A percentile compares a stretch with the other conserved stretches of the same genome.
Conservation (phyloP, 2,797 vertebrate genomes). For the Fistularia commersonii region DNA sequence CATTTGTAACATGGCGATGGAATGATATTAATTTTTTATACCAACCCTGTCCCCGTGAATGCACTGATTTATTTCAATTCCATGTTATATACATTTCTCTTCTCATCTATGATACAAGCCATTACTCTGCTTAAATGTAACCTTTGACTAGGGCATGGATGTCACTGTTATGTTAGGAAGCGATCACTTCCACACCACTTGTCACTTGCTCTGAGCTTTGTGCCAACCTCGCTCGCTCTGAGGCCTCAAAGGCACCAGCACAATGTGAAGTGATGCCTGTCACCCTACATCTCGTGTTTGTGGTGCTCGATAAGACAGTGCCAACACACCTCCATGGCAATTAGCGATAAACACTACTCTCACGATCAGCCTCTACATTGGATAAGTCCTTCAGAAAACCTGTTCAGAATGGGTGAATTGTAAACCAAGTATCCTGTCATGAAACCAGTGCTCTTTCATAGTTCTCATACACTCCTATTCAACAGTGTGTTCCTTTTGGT, state of each 20-base stretch:
- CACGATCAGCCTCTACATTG: too few species aligned
- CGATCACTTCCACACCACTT: constrained; percentile 54
- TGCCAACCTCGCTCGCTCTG: constrained; percentile 33
- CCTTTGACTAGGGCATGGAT: constrained; percentile 29
- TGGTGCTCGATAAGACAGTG: constrained; percentile 10
- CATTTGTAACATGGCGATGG: too few species aligned
- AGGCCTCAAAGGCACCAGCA: constrained; percentile 45
- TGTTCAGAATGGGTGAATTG: too few species aligned
- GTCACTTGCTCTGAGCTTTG: constrained; percentile 37
- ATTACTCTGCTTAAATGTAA: constrained; percentile 26
- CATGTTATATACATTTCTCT: constrained; percentile 10
- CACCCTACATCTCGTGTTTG: constrained; percentile 39
- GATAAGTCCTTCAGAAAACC: too few species aligned
- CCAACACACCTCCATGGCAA: constrained; percentile 16
- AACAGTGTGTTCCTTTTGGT: too few species aligned
- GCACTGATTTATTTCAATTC: constrained; percentile 1
- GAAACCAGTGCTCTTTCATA: too few species aligned
- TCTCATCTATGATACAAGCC: constrained; percentile 20
- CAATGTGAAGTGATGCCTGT: constrained; percentile 66
- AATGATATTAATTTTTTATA: too few species aligned
- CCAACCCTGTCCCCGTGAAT: neutral
- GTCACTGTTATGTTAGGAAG: constrained; percentile 30
- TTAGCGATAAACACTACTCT: constrained; percentile 3
- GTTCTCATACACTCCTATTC: neutral
- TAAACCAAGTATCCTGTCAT: too few species aligned